Evolutionary conservation across 53 echinoderm and acorn worm species (phyloP), one percentile per base, ranked within the genome.

Genomic region (Apostichopus leukothele): DNA sequence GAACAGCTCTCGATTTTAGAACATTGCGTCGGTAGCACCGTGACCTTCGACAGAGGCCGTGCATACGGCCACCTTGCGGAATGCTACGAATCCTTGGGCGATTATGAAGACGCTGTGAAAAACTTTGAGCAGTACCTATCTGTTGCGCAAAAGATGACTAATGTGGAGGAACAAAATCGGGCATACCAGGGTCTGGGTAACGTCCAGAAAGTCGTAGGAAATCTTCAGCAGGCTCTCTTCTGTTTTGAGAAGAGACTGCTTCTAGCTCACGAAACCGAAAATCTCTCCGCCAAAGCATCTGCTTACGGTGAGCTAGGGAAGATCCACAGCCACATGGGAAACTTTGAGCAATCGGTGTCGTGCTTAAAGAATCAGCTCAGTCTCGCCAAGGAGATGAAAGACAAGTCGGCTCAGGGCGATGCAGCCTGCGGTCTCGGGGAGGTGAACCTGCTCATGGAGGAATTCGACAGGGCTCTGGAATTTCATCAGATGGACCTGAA

Each of bases 281-380:
- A 93, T 88, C 74, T 92, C 27, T 91, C 93, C 4, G 92, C 99
- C 20, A 94, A 94, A 75, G 99, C 92, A 6, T 96, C 94, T 22
- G 99, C 99, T 9, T 99, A 99, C 55, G 99, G 99, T 8, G 96
- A 99, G 83, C 94, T 99, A 51, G 99, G 99, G 74, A 96, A 93
- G 77, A 85, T 99, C 20, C 99, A 99, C 77, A 99, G 99, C 66
- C 91, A 96, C 74, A 95, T 99, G 96, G 99, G 99, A 12, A 99
- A 96, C 90, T 99, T 96, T 93, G 99, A 99, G 51, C 99, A 99
- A 84, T 96, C 99, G 52, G 94, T 99, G 88, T 99, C 99, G 4
- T 99, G 99, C 86, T 83, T 99, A 12, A 96, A 99, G 83, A 93
- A 99, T 59, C 99, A 99, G 84, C 88, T 99, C 76, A 86, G 91